Percentiles rank a stretch among this genome's conserved stretches.
phyloP scores from a whole-genome alignment of 2,888 invertebrate genomes.

The Eupsilia transversa region DNA sequence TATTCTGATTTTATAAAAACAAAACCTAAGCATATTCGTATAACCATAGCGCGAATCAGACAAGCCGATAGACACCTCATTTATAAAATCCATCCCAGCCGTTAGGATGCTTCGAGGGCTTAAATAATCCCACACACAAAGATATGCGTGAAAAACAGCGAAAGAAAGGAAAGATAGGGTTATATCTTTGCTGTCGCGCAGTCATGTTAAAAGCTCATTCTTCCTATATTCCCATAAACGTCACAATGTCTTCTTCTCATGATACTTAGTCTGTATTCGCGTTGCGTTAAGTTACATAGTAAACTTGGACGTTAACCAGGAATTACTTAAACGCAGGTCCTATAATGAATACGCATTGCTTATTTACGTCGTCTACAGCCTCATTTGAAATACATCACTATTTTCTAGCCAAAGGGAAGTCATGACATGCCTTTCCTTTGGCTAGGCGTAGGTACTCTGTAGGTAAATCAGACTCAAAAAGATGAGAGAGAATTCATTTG shows the following conservation, averaged over 20 bases:
- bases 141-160: background rate
- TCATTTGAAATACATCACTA: conserved; percentile 48
- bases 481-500: too few species aligned
- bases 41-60: too few species aligned
- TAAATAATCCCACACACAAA: background rate
- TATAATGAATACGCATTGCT: conserved; percentile 51
- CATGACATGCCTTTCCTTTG: too few species aligned
- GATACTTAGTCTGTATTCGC: conserved; percentile 6
- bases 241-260: conserved; percentile 10
- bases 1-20: too few species aligned
- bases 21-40: too few species aligned
- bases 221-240: background rate
- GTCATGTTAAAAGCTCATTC: background rate
- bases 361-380: conserved; percentile 26
- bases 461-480: too few species aligned
- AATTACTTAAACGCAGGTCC: conserved; percentile 25
- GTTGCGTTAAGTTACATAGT: conserved; percentile 11
- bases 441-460: conserved; percentile 1
- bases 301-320: conserved; percentile 51
- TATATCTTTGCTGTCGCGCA: background rate
- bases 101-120: background rate
- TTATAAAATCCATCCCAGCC: too few species aligned
- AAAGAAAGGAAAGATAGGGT: too few species aligned
- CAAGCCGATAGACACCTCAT: too few species aligned
- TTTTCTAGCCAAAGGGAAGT: conserved; percentile 22